Base-by-base conservation (phyloP, 1,140 invertebrate genomes). In the Halesus radiatus region DNA sequence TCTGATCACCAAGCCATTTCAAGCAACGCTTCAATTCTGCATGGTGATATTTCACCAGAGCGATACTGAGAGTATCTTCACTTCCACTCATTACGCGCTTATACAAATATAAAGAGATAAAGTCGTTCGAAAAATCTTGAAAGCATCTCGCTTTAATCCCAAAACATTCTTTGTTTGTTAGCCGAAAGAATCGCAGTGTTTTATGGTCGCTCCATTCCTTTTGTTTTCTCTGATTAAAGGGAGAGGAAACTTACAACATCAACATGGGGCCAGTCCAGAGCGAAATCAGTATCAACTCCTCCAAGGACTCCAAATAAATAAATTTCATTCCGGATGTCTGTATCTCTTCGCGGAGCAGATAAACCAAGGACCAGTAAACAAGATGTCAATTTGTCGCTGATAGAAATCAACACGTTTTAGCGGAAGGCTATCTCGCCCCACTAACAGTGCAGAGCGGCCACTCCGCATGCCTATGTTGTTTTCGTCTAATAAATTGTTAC, bases 301-400 rank as follows among this genome's bases (percentile, higher is more conserved):
- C 13, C n/a, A 66, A 70, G 66, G 37, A 72, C 20, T 72, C 68
- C 29, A 23, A 50, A 23, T 23, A 52, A 72, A 72, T 72, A 72
- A 53, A 72, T 72, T 53, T 18, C 53, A 8, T 53, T 18, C 72
- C 72, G 72, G 72, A 75, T 56, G 18, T 75, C 54, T 75, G 53
- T 10, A 18, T 72, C n/a, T 50, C 68, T 72, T 10, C 32, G 1
- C 32, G 45, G 68, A 18, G 32, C 68, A 26, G 72, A 75, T 75
- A 75, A 75, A 54, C 72, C 29, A 32, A 18, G 26, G 72, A 20
- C 72, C 72, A 75, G 72, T 75, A 75, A 75, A 75, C 72, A 75
- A 75, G 72, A 75, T 75, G 72, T 75, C 72, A 75, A 75, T 75
- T 75, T 56, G 72, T 75, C 72, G 53, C 72, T 75, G 72, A 75